A percentile compares a stretch with the other conserved stretches of the same genome.
phyloP scores from a whole-genome alignment of 2,797 vertebrate species.

The Tragopan temminckii region DNA sequence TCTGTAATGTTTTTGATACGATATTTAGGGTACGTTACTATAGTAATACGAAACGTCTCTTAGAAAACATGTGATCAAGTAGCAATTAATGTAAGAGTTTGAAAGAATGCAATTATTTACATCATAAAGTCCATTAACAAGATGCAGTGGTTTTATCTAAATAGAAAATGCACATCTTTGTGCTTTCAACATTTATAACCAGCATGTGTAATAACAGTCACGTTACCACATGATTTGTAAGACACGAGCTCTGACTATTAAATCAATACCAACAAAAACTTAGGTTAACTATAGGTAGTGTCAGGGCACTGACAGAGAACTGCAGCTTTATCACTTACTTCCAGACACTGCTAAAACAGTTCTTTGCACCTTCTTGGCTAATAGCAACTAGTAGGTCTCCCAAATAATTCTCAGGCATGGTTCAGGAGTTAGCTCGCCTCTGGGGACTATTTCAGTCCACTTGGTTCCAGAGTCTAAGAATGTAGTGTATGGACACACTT shows the following conservation, averaged over 20 bases:
- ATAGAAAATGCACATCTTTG: neutral
- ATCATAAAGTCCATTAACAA: neutral
- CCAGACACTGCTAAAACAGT: neutral
- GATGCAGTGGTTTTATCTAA: neutral
- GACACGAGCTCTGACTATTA: neutral
- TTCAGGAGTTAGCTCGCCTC: neutral
- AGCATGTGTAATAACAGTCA: neutral
- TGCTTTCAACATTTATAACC: neutral
- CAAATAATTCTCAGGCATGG: neutral
- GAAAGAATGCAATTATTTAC: neutral
- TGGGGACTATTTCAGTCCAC: neutral
- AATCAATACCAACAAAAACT: neutral
- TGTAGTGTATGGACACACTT: neutral
- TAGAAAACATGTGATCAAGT: neutral
- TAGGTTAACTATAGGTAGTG: accelerated
- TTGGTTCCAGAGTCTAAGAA: neutral
- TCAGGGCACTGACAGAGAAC: neutral
- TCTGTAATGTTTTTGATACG: conserved; percentile 63
- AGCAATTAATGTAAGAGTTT: neutral
- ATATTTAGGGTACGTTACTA: neutral
- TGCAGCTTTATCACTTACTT: neutral
- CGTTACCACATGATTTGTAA: neutral
- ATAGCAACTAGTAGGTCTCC: neutral
- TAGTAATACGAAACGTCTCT: neutral
- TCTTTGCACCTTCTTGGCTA: neutral